These are phyloP conservation scores for Syrista parreyssii DNA, from an alignment of 2,888 invertebrate species.

Conservation along the genomic window DNA sequence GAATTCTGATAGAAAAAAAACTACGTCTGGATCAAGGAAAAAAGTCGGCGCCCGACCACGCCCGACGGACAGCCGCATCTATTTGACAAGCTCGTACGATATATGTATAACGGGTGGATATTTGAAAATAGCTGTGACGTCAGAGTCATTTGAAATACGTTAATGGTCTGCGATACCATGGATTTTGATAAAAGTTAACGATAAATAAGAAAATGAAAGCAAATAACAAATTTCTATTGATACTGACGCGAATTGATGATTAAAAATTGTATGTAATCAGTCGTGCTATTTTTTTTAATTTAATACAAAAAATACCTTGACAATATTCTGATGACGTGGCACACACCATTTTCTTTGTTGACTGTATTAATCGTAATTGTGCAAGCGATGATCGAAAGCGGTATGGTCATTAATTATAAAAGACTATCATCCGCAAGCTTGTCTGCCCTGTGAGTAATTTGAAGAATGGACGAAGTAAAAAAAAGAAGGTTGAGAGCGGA, in stretches of 20 bases:
- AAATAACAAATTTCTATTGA: background rate
- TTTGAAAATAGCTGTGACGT: background rate
- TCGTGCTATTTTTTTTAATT: background rate
- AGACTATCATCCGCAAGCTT: background rate
- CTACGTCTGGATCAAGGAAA: background rate
- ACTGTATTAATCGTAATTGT: background rate
- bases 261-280: background rate
- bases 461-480: background rate
- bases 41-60: background rate
- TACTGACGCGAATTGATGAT: background rate
- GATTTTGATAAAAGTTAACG: background rate
- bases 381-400: background rate
- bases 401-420: background rate
- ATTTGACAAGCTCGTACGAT: constrained; percentile 4
- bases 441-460: background rate
- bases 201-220: background rate
- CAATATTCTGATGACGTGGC: background rate
- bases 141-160: background rate
- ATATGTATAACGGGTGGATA: background rate
- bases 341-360: background rate
- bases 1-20: background rate
- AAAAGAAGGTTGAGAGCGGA: background rate
- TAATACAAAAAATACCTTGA: background rate
- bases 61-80: background rate
- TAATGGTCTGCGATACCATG: background rate